Conservation (phyloP, 1,140 invertebrate genomes). For the Aphaenogaster ashmeadi region DNA sequence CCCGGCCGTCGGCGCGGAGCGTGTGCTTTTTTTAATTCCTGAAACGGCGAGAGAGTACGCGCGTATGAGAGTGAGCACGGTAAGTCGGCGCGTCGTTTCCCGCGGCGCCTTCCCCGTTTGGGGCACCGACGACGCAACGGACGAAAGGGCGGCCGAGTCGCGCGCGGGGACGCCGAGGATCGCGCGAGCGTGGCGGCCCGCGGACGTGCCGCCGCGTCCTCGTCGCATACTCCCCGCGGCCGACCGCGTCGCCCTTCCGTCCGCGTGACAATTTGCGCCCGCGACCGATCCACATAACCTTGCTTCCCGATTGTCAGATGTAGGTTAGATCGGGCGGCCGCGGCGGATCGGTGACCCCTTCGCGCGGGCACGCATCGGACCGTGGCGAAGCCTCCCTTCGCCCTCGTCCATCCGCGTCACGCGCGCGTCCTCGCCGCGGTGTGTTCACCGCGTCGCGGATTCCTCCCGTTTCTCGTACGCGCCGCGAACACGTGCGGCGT, state of each 20-base stretch:
- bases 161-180: slow-evolving; percentile 13
- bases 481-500: not conserved
- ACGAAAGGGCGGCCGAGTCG: slow-evolving; percentile 15
- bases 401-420: not conserved
- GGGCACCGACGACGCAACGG: slow-evolving; percentile 75
- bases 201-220: not conserved
- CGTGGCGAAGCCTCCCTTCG: not conserved
- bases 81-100: slow-evolving; percentile 73
- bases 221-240: not conserved
- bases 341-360: slow-evolving; percentile 75
- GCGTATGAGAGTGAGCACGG: slow-evolving; percentile 74
- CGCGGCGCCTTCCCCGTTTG: slow-evolving; percentile 55
- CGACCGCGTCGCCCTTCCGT: not conserved
- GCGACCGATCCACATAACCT: slow-evolving; percentile 72
- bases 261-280: slow-evolving; percentile 44
- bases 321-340: slow-evolving; percentile 81
- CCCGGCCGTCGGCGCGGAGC: slow-evolving; percentile 73
- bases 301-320: slow-evolving; percentile 77
- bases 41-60: slow-evolving; percentile 71
- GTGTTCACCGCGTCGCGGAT: not conserved
- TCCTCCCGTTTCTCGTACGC: not conserved
- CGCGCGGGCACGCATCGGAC: slow-evolving; percentile 39
- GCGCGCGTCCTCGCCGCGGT: not conserved
- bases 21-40: slow-evolving; percentile 77
- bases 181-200: too few species aligned